Evolutionary conservation across 2,113 vertebrate species (phyloP), one percentile per base, ranked within the genome.

Genomic region (Picathartes gymnocephalus): DNA sequence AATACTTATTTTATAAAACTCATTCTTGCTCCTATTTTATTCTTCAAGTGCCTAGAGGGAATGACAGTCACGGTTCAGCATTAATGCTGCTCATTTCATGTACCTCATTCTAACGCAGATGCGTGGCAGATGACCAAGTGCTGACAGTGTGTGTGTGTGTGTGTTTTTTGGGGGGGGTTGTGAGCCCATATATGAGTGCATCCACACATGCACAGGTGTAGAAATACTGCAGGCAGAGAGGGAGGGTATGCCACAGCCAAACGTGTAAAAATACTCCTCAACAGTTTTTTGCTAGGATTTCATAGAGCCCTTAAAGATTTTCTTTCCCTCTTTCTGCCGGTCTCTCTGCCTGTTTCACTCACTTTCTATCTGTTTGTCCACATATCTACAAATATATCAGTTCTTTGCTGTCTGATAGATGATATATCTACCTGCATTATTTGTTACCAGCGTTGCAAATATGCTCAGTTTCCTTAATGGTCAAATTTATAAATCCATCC

Each of bases 1-100:
- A 93, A 81, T 92, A 70, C 39, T 92, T 88, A 66, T 68, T 85
- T 95, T 82, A 58, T 61, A 91, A 93, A 92, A 62, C 37, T 21
- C 68, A 24, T 86, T 90, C 79, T 77, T 58, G 24, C 56, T 93
- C 47, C 35, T 73, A 2, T 81, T 95, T 95, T 92, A 77, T 82
- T 90, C 58, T 92, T 39, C 23, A 68, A 62, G 58, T 90, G 78
- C 42, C 79, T 3, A 0, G 74, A 81, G 71, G 76, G 74, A 93
- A 88, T 78, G 64, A 70, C 74, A 90, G 74, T 47, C 87, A 58
- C 88, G 27, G 56, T 44, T 85, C 74, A 80, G 35, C 20, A 83
- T 73, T 44, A 90, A 64, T 15, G 11, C n/a, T 73, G 42, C 50
- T 76, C 66, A 50, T 88, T 95, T 91, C 50, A 54, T 0, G 2